These are phyloP conservation scores for Sarcophaga subvicina DNA, from an alignment of 2,888 invertebrate genomes.

Conservation along the genomic window DNA sequence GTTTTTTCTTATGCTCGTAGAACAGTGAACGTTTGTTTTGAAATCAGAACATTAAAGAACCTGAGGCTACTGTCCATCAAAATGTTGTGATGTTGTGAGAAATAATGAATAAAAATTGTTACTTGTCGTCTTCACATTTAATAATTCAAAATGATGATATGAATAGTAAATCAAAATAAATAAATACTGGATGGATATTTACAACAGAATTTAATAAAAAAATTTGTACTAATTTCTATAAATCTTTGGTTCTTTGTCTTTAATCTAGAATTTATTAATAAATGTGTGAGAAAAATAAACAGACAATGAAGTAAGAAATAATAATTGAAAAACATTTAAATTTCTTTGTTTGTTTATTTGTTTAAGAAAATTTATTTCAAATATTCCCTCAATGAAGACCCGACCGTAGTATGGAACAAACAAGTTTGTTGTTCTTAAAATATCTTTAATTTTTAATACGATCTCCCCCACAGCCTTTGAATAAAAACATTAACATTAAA, in stretches of 20 bases:
- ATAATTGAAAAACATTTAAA: no score
- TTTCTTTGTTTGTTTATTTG: no score
- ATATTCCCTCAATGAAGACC: no score
- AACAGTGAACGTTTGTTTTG: constrained; percentile 11
- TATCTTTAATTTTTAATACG: no score
- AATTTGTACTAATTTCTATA: no score
- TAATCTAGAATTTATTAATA: not conserved
- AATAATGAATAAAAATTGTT: constrained; percentile 28
- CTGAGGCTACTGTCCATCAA: constrained; percentile 60
- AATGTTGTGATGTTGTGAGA: constrained; percentile 23
- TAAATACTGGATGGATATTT: not conserved
- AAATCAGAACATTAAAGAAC: constrained; percentile 44
- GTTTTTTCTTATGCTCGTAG: not conserved
- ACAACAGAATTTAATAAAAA: not conserved
- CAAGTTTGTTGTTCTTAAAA: no score
- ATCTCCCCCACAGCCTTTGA: no score
- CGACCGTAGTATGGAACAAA: no score
- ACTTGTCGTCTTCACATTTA: constrained; percentile 37
- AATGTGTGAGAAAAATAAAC: constrained; percentile 1
- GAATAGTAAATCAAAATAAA: not conserved
- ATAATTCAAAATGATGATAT: not conserved
- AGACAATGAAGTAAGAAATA: not conserved
- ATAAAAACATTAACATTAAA: no score
- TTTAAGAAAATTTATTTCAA: no score
- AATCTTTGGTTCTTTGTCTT: no score